Conservation (phyloP, 2,797 vertebrate species). For the Gallinago nigripennis region DNA sequence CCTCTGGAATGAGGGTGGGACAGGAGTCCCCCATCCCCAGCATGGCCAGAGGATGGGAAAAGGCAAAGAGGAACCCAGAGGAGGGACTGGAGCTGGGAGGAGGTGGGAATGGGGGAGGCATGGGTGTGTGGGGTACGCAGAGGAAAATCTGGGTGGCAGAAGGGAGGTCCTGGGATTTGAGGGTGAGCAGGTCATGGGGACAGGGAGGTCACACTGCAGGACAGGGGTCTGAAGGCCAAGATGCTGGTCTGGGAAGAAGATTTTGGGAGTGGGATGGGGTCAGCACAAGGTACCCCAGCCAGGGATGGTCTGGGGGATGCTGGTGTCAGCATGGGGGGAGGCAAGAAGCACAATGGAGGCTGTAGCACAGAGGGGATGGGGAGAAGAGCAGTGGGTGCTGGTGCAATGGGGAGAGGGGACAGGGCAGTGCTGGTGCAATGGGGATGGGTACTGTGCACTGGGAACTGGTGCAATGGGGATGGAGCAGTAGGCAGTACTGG, state of each 20-base stretch:
- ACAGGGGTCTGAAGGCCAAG: neutral
- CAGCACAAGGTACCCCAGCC: neutral
- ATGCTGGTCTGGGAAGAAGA: neutral
- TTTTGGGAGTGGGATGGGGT: neutral
- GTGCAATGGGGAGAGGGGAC: no score
- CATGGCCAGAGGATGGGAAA: neutral
- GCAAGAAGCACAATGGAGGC: neutral
- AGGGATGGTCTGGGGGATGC: neutral
- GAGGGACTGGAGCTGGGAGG: neutral
- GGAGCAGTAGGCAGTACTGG: no score
- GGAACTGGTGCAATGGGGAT: no score
- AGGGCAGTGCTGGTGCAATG: neutral
- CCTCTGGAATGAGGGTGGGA: neutral
- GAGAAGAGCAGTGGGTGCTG: neutral
- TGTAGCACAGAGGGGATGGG: neutral
- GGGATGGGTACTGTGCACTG: no score
- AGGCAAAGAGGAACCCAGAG: neutral
- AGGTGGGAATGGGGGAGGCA: neutral
- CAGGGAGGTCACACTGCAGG: neutral
- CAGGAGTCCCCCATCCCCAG: neutral
- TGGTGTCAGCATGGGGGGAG: neutral
- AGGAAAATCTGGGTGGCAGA: neutral
- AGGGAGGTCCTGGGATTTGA: neutral
- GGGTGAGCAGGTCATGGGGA: neutral
- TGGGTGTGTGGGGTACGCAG: neutral